phyloP scores from a whole-genome alignment of 2,113 vertebrate species.

The Heliornis fulica region DNA sequence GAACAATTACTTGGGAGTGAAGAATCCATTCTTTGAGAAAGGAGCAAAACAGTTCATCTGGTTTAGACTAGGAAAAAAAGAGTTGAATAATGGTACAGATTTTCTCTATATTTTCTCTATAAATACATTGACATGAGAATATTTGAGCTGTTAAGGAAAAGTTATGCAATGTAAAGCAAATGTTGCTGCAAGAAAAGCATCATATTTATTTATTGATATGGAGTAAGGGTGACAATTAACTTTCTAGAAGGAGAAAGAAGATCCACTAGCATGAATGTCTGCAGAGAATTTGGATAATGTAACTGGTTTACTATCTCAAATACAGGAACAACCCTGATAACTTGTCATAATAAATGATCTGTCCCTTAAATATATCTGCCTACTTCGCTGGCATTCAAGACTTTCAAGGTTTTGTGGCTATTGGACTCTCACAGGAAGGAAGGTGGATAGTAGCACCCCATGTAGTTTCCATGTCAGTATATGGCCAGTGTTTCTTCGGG shows the following conservation, averaged over 20 bases:
- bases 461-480: neutral
- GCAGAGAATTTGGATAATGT: neutral
- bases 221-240: neutral
- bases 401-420: neutral
- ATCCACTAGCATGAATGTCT: neutral
- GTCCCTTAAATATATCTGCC: neutral
- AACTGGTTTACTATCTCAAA: neutral
- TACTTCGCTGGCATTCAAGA: neutral
- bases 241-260: neutral
- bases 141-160: neutral
- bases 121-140: neutral
- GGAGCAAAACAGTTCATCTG: fast-evolving
- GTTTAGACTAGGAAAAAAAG: neutral
- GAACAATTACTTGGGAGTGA: neutral
- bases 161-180: neutral
- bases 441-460: neutral
- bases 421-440: neutral
- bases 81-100: neutral
- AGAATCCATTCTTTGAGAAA: neutral
- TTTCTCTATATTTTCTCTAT: neutral
- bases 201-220: neutral
- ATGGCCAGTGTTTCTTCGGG: neutral
- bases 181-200: neutral
- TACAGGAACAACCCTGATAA: neutral
- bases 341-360: neutral